These are phyloP conservation scores for Rhabdomys dilectus DNA, from an alignment of 2,113 vertebrate genomes.

Conservation along the genomic window DNA sequence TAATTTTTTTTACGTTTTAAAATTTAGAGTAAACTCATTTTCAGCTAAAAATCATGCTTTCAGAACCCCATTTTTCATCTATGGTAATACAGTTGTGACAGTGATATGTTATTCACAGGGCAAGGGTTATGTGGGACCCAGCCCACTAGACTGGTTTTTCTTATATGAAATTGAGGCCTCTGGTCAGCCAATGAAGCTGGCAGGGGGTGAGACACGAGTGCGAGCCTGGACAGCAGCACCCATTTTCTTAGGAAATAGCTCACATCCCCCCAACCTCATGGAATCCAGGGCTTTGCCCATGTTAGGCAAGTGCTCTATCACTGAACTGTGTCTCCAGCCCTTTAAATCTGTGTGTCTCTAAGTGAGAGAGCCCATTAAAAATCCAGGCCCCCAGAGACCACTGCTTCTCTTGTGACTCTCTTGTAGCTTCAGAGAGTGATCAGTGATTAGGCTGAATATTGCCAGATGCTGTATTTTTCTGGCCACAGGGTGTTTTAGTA, in stretches of 20 bases:
- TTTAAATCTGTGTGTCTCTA: constrained; percentile 6
- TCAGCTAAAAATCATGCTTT: neutral
- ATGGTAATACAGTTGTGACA: neutral
- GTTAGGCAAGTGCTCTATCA: neutral
- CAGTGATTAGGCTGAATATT: neutral
- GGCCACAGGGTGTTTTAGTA: neutral
- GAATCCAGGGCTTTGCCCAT: neutral
- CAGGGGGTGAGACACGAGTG: neutral
- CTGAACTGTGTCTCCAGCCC: neutral
- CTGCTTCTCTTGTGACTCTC: neutral
- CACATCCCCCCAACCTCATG: neutral
- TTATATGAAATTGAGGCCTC: neutral
- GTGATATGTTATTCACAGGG: neutral
- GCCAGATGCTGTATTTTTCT: neutral
- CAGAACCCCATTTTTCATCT: neutral
- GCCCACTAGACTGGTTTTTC: neutral
- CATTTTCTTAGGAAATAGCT: neutral
- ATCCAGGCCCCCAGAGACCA: neutral
- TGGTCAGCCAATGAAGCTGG: neutral
- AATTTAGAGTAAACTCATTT: neutral
- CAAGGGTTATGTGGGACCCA: neutral
- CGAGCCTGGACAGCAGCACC: neutral
- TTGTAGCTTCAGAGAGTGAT: neutral
- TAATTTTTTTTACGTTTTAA: neutral
- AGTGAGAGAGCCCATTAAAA: constrained; percentile 15